A percentile compares a stretch with the other conserved stretches of the same genome.
Evolutionary conservation across 2,888 invertebrate genomes (phyloP).

Genomic region (Liopterus haemorrhoidalis): DNA sequence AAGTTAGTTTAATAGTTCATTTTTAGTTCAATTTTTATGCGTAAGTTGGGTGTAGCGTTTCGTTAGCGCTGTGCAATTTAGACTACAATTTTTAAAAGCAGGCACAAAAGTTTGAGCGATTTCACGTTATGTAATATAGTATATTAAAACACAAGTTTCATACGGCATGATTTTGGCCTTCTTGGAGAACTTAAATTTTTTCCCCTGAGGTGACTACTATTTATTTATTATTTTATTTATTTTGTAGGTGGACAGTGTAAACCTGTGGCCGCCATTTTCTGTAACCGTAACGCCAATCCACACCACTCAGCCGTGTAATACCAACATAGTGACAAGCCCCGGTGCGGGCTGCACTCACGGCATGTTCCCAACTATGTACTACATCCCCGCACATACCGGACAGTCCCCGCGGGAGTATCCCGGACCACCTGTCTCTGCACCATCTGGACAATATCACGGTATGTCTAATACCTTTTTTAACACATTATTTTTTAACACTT

Average conservation of each 20-base stretch:
- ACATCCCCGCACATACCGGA: conserved; percentile 48
- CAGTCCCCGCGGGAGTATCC: conserved; percentile 37
- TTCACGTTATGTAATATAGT: no score
- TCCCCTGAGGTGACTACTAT: no score
- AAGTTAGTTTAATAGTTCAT: no score
- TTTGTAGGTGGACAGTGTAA: conserved; percentile 44
- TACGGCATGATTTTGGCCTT: no score
- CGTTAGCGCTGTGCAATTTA: no score
- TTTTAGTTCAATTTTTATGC: no score
- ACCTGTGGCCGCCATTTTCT: conserved; percentile 58
- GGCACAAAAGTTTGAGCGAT: no score
- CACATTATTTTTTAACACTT: conserved; percentile 13
- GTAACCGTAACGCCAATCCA: conserved; percentile 46
- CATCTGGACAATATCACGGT: conserved; percentile 32
- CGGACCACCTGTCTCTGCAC: conserved; percentile 31
- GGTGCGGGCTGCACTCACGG: conserved; percentile 42
- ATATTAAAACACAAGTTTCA: no score
- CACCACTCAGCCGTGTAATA: conserved; percentile 38
- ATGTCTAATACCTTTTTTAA: conserved; percentile 10
- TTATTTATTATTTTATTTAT: background rate
- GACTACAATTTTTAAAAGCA: no score
- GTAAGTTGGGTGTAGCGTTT: no score
- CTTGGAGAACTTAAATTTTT: no score
- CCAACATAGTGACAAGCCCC: conserved; percentile 30
- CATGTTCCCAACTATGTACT: conserved; percentile 53